Percentiles rank a stretch among this genome's conserved stretches.
These are phyloP conservation scores for Lamprotornis superbus DNA, from an alignment of 2,113 vertebrate species.

Conservation along the genomic window DNA sequence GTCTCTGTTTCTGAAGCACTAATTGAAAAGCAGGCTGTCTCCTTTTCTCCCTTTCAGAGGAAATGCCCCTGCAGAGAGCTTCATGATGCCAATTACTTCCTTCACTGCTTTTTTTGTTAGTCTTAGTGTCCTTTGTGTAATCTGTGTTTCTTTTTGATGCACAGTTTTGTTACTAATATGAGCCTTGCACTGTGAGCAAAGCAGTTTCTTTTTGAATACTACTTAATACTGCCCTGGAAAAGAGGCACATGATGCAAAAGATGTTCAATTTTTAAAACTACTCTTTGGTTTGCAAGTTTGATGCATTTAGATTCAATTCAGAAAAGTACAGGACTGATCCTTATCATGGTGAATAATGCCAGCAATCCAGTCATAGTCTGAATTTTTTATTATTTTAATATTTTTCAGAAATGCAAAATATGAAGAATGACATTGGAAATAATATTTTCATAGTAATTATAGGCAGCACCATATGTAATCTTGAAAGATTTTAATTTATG, in stretches of 20 bases:
- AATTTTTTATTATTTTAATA: neutral
- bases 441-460: neutral
- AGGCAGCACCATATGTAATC: neutral
- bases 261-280: neutral
- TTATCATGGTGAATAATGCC: neutral
- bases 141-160: constrained; percentile 36
- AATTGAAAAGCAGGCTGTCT: constrained; percentile 72
- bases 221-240: neutral
- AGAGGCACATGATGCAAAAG: neutral
- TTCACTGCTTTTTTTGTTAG: constrained; percentile 68
- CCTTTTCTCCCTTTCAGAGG: constrained; percentile 45
- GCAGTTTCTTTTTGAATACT: constrained; percentile 26
- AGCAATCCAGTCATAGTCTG: neutral
- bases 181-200: constrained; percentile 70
- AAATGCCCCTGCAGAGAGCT: constrained; percentile 50
- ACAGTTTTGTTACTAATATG: constrained; percentile 65
- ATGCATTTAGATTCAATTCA: neutral
- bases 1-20: constrained; percentile 73
- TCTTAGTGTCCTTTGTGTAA: constrained; percentile 42
- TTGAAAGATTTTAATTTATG: neutral
- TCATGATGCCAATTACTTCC: constrained; percentile 58
- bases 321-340: neutral
- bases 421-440: neutral
- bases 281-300: neutral
- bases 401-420: neutral